Conservation (phyloP, 2,113 vertebrate species). For the Daubentonia madagascariensis region DNA sequence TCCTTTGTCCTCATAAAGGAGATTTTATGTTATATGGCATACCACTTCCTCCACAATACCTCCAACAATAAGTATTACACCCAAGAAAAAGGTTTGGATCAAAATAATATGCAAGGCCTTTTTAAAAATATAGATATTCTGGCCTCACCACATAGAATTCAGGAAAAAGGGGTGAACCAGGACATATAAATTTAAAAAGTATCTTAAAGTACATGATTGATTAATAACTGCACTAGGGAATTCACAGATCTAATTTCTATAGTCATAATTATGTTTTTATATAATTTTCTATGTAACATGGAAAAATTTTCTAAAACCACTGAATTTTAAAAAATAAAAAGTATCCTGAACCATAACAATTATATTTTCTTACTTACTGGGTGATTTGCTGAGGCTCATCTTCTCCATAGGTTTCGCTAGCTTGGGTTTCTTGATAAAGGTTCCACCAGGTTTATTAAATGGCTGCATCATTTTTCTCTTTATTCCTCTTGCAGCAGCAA, state of each 20-base stretch:
- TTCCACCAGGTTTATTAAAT: slow-evolving; percentile 85
- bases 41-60: background rate
- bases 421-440: slow-evolving; percentile 89
- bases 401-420: slow-evolving; percentile 85
- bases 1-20: background rate
- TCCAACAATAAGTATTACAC: slow-evolving; percentile 13
- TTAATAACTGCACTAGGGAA: background rate
- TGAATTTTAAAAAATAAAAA: background rate
- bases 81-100: background rate
- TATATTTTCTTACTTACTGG: slow-evolving; percentile 82
- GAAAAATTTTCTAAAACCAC: background rate
- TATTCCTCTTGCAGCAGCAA: slow-evolving; percentile 87
- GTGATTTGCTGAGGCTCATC: slow-evolving; percentile 83
- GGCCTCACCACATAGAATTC: background rate
- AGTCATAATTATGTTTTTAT: background rate
- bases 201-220: background rate
- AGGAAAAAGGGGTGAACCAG: background rate
- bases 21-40: background rate
- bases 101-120: background rate
- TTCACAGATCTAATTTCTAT: background rate
- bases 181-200: background rate
- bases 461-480: slow-evolving; percentile 90
- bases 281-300: background rate
- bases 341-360: background rate
- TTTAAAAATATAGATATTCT: background rate